A percentile compares a stretch with the other conserved stretches of the same genome.
Conservation (phyloP, 2,113 vertebrate species). For the Emydocephalus ijimae region DNA sequence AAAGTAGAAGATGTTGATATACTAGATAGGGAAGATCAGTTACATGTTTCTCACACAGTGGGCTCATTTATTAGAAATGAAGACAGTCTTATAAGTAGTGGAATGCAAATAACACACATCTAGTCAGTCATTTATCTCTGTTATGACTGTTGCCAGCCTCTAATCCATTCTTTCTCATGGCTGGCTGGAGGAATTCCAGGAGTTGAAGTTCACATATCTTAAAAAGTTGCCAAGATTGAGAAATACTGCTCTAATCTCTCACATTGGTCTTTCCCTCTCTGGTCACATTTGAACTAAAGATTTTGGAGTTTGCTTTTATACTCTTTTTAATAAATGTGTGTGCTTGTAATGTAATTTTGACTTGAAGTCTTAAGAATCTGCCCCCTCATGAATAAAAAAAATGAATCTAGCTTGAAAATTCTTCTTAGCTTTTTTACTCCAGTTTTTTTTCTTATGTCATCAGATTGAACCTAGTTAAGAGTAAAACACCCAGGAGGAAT, state of each 20-base stretch:
- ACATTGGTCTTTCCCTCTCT: not conserved
- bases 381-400: not conserved
- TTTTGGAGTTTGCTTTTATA: not conserved
- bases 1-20: constrained; percentile 46
- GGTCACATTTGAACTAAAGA: not conserved
- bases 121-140: not conserved
- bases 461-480: not conserved
- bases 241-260: not conserved
- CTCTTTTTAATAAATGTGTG: not conserved
- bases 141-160: not conserved
- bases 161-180: not conserved
- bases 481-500: not conserved
- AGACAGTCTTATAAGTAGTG: constrained; percentile 5
- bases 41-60: constrained; percentile 35
- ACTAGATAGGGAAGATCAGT: constrained; percentile 44
- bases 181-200: not conserved
- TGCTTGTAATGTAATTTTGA: not conserved
- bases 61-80: constrained; percentile 27
- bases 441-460: not conserved
- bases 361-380: not conserved
- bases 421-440: not conserved
- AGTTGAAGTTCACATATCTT: not conserved
- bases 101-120: not conserved
- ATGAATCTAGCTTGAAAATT: not conserved
- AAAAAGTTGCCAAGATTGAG: not conserved